Evolutionary conservation across 2,113 vertebrate genomes (phyloP).

Genomic region (Tachysurus fulvidraco): DNA sequence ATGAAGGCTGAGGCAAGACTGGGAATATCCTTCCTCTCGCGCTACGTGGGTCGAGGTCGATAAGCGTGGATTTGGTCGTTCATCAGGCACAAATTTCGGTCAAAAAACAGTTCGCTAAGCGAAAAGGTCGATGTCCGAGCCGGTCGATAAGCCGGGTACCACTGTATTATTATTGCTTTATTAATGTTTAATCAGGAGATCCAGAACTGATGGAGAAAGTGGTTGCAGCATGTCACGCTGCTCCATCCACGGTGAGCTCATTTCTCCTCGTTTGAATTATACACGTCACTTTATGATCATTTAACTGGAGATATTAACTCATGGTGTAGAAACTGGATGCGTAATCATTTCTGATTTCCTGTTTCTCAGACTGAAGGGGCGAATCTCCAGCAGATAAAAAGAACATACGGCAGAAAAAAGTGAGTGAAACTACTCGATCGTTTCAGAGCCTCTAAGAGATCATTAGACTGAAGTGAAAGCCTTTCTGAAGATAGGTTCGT

Average conservation of each 20-base stretch:
- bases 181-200: conserved; percentile 38
- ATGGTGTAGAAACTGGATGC: not conserved
- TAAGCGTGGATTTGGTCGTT: too few relatives aligned
- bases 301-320: not conserved
- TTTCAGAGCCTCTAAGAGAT: not conserved
- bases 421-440: conserved; percentile 42
- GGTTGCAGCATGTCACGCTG: conserved; percentile 27
- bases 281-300: not conserved
- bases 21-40: too few relatives aligned
- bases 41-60: too few relatives aligned
- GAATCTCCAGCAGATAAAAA: conserved; percentile 66
- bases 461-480: too few relatives aligned
- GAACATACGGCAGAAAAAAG: conserved; percentile 67
- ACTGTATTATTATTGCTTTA: not conserved
- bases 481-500: too few relatives aligned
- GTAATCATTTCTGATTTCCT: conserved; percentile 27
- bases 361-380: conserved; percentile 63
- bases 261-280: not conserved
- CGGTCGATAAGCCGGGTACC: too few relatives aligned
- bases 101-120: too few relatives aligned
- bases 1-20: too few relatives aligned
- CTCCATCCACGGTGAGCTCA: conserved; percentile 48
- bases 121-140: too few relatives aligned
- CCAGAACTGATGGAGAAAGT: conserved; percentile 35
- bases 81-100: too few relatives aligned